phyloP scores from a whole-genome alignment of 2,797 vertebrate species.

The Bryconaethiops microstoma region DNA sequence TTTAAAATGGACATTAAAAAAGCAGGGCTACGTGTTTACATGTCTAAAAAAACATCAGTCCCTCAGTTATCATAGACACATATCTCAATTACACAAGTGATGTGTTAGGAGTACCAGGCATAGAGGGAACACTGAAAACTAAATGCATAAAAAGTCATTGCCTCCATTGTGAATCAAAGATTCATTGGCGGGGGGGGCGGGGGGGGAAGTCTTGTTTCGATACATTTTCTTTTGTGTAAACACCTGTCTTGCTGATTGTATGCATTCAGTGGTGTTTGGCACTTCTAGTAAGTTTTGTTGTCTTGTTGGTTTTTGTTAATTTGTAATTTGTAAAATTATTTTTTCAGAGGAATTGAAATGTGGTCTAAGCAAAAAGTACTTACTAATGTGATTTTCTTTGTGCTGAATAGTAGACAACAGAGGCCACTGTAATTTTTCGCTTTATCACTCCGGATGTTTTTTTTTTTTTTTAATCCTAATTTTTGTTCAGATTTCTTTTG shows the following conservation, averaged over 20 bases:
- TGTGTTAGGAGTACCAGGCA: slow-evolving; percentile 23
- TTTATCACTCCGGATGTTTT: background rate
- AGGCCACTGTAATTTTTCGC: background rate
- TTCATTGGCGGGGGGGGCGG: too few relatives aligned
- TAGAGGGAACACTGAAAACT: slow-evolving; percentile 54
- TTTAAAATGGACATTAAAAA: background rate
- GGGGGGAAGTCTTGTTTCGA: background rate
- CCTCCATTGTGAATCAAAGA: slow-evolving; percentile 7
- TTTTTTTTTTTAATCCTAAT: background rate
- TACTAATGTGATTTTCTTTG: background rate
- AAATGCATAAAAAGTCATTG: slow-evolving; percentile 10
- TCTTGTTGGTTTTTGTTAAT: background rate
- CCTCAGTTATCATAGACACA: background rate
- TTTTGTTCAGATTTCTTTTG: background rate
- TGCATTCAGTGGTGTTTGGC: background rate
- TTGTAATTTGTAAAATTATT: background rate
- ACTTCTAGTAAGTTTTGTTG: background rate
- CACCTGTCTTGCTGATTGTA: background rate
- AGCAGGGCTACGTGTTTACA: background rate
- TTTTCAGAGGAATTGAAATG: background rate
- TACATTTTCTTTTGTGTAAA: background rate
- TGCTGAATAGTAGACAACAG: background rate
- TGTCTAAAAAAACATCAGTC: background rate
- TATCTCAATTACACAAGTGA: background rate
- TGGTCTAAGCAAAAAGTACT: background rate